Evolutionary conservation across 2,113 vertebrate genomes (phyloP), one percentile per base, ranked within the genome.

Genomic region (Buteo buteo): DNA sequence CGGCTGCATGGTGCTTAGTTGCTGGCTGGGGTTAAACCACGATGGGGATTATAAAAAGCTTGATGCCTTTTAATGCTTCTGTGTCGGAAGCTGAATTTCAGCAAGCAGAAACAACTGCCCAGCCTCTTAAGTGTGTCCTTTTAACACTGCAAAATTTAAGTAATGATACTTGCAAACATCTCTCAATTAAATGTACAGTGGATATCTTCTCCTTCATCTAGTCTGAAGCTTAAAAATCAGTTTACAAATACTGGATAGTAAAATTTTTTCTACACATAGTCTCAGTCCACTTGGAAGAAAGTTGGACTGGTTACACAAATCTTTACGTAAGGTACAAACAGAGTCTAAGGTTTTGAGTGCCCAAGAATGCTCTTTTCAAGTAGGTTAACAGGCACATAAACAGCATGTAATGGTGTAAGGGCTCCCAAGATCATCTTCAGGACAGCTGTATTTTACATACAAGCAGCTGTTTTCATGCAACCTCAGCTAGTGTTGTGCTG

Each of bases 321-420:
- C 69, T 84, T 72, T 86, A 74, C 40, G 15, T 91, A 94, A 90
- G 93, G 90, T 97, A 97, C 97, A 97, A 96, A 96, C 96, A 97
- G 96, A 97, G 97, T 25, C 50, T 26, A 52, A 52, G 8, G 25
- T 52, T 52, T 52, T 52, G 50, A 52, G 92, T 81, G 64, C 59
- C 84, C 59, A 82, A 88, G 87, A 94, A 82, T 38, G 72, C 65
- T 73, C 78, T 85, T 49, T 58, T 69, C 91, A 93, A 83, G 47
- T 49, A 49, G 36, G 18, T n/a, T 70, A 47, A 14, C 73, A 67
- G 71, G 82, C 86, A 72, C 95, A 64, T 54, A 89, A 76, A 88
- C 87, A 71, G 88, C 86, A 85, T 95, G 77, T 85, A 82, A 79
- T 66, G 82, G 92, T 94, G 58, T 94, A 87, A 52, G 14, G 14